Evolutionary conservation across 2,888 invertebrate species (phyloP).

Genomic region (Cephus rjabovi): DNA sequence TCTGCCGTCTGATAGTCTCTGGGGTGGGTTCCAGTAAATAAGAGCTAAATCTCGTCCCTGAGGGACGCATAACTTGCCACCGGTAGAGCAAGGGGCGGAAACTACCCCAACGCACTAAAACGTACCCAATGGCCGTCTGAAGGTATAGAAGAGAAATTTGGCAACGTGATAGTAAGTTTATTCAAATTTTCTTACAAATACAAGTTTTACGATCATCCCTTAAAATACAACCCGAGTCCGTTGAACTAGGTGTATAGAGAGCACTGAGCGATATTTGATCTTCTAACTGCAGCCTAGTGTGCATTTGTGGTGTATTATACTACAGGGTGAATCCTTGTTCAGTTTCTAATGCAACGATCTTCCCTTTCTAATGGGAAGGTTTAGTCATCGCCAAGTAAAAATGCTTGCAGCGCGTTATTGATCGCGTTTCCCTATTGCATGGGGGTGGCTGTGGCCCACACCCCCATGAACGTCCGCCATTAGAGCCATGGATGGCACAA

Average conservation of each 20-base stretch:
- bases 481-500: slow-evolving; percentile 35
- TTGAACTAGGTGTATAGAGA: not conserved
- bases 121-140: not conserved
- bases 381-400: not conserved
- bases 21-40: slow-evolving; percentile 39
- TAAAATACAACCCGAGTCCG: not conserved
- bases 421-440: slow-evolving; percentile 53
- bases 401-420: slow-evolving; percentile 44
- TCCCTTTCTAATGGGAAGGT: not conserved
- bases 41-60: slow-evolving; percentile 39
- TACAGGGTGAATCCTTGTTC: not conserved
- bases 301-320: not conserved
- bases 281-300: not conserved
- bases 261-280: not conserved
- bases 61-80: not conserved
- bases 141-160: not conserved
- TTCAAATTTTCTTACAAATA: not conserved
- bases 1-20: slow-evolving; percentile 32
- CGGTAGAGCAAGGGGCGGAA: not conserved
- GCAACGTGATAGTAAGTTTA: not conserved
- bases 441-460: slow-evolving; percentile 46
- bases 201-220: not conserved
- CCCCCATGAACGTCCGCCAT: slow-evolving; percentile 47
- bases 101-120: not conserved
- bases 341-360: not conserved